These are phyloP conservation scores for Daubentonia madagascariensis DNA, from an alignment of 2,113 vertebrate genomes.

Conservation along the genomic window DNA sequence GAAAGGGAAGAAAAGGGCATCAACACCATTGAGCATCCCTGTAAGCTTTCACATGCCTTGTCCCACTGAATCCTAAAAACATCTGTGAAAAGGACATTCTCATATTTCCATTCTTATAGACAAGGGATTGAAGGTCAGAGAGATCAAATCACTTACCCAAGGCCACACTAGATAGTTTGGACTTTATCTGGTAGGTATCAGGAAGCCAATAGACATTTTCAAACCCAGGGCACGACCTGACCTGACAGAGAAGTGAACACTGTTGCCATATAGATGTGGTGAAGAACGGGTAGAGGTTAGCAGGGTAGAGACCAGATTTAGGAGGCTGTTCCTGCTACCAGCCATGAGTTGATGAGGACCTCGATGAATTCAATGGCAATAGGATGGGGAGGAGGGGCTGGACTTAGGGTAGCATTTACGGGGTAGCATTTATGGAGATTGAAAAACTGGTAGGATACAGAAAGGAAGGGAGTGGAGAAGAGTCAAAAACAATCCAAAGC, in stretches of 20 bases:
- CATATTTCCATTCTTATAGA: background rate
- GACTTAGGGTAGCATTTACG: background rate
- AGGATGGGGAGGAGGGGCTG: background rate
- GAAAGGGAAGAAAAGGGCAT: background rate
- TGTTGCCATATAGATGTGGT: background rate
- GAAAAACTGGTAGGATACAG: background rate
- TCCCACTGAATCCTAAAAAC: background rate
- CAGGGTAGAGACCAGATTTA: too few relatives aligned
- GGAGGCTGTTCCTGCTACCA: background rate
- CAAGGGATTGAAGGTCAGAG: background rate
- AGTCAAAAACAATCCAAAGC: background rate
- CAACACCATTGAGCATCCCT: rapidly evolving
- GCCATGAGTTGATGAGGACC: background rate
- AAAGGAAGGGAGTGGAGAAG: background rate
- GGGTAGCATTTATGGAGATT: too few relatives aligned
- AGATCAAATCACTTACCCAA: background rate
- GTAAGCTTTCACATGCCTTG: background rate
- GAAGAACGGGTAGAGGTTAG: background rate
- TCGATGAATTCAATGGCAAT: background rate
- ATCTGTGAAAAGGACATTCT: background rate
- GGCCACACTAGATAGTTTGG: background rate
- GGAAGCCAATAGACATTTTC: background rate
- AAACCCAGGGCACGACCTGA: background rate
- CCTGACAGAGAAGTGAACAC: background rate
- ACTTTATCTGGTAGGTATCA: background rate